These are phyloP conservation scores for Drosophila athabasca DNA, from an alignment of 1,140 invertebrate species.

Conservation along the genomic window DNA sequence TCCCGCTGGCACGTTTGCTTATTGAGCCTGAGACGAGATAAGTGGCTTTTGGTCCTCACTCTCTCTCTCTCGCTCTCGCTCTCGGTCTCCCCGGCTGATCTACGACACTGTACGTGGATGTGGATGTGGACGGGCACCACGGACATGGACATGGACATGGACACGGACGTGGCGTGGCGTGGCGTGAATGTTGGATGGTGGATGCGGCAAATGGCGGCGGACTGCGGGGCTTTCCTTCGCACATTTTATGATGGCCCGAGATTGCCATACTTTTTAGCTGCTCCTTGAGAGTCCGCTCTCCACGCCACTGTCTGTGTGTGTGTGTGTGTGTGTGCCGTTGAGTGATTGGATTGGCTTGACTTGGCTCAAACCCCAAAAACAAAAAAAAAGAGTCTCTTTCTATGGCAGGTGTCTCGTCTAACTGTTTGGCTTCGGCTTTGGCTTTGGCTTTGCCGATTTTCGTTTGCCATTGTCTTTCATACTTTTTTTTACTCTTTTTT, in stretches of 20 bases:
- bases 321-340: constrained; percentile 43
- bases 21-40: constrained; percentile 67
- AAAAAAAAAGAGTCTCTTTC: constrained; percentile 12
- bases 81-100: constrained; percentile 51
- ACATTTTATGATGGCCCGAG: constrained; percentile 71
- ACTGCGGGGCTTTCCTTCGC: constrained; percentile 52
- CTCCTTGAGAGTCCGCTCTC: constrained; percentile 9
- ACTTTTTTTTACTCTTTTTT: constrained; percentile 19
- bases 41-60: constrained; percentile 53
- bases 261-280: constrained; percentile 70
- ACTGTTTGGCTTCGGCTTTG: constrained; percentile 52
- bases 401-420: constrained; percentile 70
- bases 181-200: background rate
- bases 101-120: constrained; percentile 58
- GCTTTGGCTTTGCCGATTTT: constrained; percentile 27
- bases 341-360: constrained; percentile 68
- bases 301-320: background rate
- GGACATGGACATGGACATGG: constrained; percentile 9
- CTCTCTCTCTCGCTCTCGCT: constrained; percentile 5
- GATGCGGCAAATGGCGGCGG: constrained; percentile 47
- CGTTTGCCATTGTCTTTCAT: constrained; percentile 60
- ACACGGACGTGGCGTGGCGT: background rate
- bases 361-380: constrained; percentile 20
- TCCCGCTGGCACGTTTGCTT: constrained; percentile 53
- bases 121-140: constrained; percentile 14